Conservation (phyloP, 2,888 invertebrate species). For the Eupithecia insigniata region DNA sequence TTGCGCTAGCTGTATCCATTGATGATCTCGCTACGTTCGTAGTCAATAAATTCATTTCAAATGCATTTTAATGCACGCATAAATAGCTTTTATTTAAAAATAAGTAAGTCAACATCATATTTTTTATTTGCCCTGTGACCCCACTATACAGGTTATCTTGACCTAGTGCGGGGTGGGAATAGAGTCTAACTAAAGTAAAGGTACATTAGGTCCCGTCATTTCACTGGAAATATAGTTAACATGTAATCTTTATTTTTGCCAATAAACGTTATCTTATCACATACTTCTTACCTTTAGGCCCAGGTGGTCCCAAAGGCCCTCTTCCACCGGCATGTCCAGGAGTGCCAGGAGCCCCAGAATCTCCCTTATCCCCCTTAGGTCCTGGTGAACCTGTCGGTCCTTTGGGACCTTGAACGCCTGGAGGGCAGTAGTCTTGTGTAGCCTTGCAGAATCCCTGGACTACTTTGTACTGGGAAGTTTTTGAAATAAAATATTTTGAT, state of each 20-base stretch:
- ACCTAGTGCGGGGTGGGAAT: too few species aligned
- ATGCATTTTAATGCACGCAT: not conserved
- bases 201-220: too few species aligned
- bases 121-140: too few species aligned
- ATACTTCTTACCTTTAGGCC: slow-evolving; percentile 85
- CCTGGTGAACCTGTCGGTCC: slow-evolving; percentile 85
- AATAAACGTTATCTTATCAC: too few species aligned
- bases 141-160: too few species aligned
- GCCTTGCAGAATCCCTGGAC: slow-evolving; percentile 93
- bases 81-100: not conserved
- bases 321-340: slow-evolving; percentile 88
- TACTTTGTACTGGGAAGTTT: slow-evolving; percentile 87
- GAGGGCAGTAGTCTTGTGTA: slow-evolving; percentile 91
- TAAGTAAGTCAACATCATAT: not conserved
- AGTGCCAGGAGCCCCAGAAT: slow-evolving; percentile 87
- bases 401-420: slow-evolving; percentile 86
- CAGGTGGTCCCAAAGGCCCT: slow-evolving; percentile 86
- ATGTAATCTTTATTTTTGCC: too few species aligned
- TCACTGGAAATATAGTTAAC: too few species aligned
- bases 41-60: not conserved
- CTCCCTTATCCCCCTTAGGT: slow-evolving; percentile 87
- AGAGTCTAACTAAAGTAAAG: too few species aligned
- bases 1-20: not conserved
- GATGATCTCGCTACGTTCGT: not conserved
- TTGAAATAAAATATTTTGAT: not conserved